A percentile compares a stretch with the other conserved stretches of the same genome.
These are phyloP conservation scores for Romanogobio albipinnatus DNA, from an alignment of 2,113 vertebrate genomes.

Conservation along the genomic window DNA sequence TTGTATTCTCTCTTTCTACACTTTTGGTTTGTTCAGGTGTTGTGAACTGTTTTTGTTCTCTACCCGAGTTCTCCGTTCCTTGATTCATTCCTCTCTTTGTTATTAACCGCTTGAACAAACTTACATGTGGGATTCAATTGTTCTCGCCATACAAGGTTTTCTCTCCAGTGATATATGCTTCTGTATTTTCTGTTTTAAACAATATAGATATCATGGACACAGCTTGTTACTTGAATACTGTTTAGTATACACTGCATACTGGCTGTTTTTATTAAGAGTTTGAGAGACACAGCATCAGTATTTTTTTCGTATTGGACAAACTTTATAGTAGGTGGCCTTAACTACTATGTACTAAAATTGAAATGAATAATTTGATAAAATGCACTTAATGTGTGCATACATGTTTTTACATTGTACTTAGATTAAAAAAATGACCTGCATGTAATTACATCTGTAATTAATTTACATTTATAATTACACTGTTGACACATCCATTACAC, in stretches of 20 bases:
- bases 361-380: too few relatives aligned
- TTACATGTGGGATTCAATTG: slow-evolving; percentile 5
- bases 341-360: too few relatives aligned
- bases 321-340: too few relatives aligned
- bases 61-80: not conserved
- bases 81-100: slow-evolving; percentile 28
- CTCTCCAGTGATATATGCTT: not conserved
- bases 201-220: not conserved
- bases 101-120: slow-evolving; percentile 33
- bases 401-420: too few relatives aligned
- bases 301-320: not conserved
- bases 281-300: not conserved
- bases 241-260: not conserved
- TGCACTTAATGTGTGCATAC: too few relatives aligned
- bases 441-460: too few relatives aligned
- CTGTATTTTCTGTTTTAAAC: not conserved
- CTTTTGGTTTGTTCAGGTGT: not conserved
- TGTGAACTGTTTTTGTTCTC: not conserved
- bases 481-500: too few relatives aligned
- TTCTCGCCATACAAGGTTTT: not conserved
- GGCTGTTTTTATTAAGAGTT: not conserved
- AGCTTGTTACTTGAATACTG: not conserved
- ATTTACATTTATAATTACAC: too few relatives aligned
- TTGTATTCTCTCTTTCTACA: not conserved
- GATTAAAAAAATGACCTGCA: too few relatives aligned